Evolutionary conservation across 2,113 vertebrate species (phyloP), one percentile per base, ranked within the genome.

Genomic region (Burhinus bistriatus): DNA sequence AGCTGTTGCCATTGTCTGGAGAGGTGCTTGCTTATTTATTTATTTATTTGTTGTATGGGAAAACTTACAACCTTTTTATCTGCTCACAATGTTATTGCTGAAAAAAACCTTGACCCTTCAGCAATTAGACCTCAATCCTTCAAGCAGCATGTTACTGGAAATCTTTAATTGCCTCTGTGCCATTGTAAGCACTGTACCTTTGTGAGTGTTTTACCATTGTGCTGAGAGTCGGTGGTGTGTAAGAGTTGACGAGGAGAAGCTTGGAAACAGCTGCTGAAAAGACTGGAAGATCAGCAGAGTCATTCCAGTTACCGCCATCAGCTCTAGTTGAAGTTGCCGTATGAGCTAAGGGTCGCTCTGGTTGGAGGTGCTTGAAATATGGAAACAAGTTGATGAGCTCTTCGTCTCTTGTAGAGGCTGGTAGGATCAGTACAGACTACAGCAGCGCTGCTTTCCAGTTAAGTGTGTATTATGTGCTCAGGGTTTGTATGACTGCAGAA

Each of bases 91-190:
- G 38, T 66, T 68, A 14, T 4, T 66, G 42, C 88, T 86, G 92
- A 88, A 90, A 66, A 90, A 90, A 92, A 20, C 92, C 88, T 94
- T 93, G 92, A 72, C 84, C 3, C 0, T 47, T 84, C 70, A 62
- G 82, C 87, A 76, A 49, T 95, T 87, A 87, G 75, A 83, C 58
- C 0, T 1, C 81, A 22, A 4, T 87, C 80, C 54, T 68, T 77
- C 23, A 27, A 82, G 70, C 87, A 71, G 69, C 0, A 0, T 34
- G 61, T 78, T 94, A 83, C 57, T 94, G 95, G 83, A 89, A 93
- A 94, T 94, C 95, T 94, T 91, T 95, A 95, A 95, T 89, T 72
- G 86, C 81, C 51, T 80, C 71, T n/a, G 38, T 87, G 47, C 51
- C 5, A 2, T 20, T 87, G 72, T 94, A 66, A 89, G 64, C 11